These are phyloP conservation scores for Tetramorium parvispinum DNA, from an alignment of 1,140 invertebrate genomes.

Conservation along the genomic window DNA sequence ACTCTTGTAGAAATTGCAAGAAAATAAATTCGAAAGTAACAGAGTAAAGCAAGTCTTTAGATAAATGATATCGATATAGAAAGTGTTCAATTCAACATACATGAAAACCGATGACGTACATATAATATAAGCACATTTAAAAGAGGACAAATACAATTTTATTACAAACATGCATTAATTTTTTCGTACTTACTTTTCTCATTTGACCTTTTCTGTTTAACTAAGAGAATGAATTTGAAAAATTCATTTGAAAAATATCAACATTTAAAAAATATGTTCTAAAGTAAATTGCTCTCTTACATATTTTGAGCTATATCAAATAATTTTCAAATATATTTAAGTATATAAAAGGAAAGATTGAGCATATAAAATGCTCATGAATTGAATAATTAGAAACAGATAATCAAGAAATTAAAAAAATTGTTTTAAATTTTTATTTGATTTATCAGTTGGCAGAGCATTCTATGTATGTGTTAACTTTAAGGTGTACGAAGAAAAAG, in stretches of 20 bases:
- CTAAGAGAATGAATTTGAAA: background rate
- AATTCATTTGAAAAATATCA: background rate
- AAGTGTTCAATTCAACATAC: background rate
- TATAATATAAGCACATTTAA: background rate
- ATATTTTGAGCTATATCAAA: background rate
- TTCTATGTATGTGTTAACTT: background rate
- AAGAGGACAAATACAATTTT: background rate
- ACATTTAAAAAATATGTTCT: background rate
- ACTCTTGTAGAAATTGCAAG: background rate
- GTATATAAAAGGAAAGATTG: background rate
- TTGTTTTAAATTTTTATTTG: background rate
- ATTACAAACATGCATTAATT: background rate
- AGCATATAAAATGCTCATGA: background rate
- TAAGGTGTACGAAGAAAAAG: background rate
- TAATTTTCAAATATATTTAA: background rate
- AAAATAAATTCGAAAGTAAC: background rate
- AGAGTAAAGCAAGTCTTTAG: background rate
- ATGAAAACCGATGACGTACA: background rate
- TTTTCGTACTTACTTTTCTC: background rate
- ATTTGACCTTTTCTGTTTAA: background rate
- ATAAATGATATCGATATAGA: background rate
- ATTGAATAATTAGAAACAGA: background rate
- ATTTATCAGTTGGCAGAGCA: background rate
- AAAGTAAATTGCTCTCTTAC: background rate
- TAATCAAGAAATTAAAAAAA: background rate